Conservation (phyloP, 64 coral and sea anemone genomes). For the Stylophora pistillata region DNA sequence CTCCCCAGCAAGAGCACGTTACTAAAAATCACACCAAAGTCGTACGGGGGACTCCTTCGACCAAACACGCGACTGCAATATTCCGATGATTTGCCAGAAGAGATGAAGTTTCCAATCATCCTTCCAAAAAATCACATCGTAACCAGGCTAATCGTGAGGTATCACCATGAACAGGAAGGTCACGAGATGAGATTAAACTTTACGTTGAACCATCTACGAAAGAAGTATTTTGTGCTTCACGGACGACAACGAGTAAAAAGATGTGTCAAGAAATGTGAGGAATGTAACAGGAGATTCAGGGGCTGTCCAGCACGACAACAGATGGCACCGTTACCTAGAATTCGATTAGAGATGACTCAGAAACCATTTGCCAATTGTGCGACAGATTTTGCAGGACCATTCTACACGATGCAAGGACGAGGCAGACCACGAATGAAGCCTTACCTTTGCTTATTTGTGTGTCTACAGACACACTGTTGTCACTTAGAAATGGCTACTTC, state of each 20-base stretch:
- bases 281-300: conserved; percentile 15
- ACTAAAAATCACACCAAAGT: conserved; percentile 45
- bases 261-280: background rate
- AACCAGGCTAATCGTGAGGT: conserved; percentile 49
- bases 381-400: conserved; percentile 48
- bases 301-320: conserved; percentile 11
- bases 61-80: conserved; percentile 63
- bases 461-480: conserved; percentile 53
- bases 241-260: conserved; percentile 30
- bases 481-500: conserved; percentile 68
- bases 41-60: conserved; percentile 47
- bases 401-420: conserved; percentile 20
- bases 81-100: conserved; percentile 39
- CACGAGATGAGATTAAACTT: conserved; percentile 64
- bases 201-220: conserved; percentile 59
- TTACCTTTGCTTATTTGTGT: conserved; percentile 63
- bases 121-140: conserved; percentile 60
- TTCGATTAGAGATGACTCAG: conserved; percentile 1
- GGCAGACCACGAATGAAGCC: conserved; percentile 7
- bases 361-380: conserved; percentile 47
- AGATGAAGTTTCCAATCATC: conserved; percentile 67
- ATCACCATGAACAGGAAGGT: conserved; percentile 57
- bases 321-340: conserved; percentile 22
- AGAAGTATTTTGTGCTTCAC: conserved; percentile 54
- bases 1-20: background rate